Evolutionary conservation across 2,113 vertebrate species (phyloP), one percentile per base, ranked within the genome.

Genomic region (Campylorhamphus procurvoides): DNA sequence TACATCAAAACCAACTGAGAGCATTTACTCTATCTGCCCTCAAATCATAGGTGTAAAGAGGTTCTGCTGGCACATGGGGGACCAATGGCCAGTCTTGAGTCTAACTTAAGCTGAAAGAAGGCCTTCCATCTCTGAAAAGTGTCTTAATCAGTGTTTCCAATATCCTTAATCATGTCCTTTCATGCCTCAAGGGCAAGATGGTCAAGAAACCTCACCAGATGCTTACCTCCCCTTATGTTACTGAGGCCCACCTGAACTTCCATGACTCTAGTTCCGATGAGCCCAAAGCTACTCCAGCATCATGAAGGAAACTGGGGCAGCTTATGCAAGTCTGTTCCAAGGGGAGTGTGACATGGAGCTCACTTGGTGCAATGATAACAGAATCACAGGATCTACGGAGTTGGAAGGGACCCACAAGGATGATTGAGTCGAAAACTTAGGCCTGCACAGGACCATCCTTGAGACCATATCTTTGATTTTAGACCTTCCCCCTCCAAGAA

Each of bases 41-140:
- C 78, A 81, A 89, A 50, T 5, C 1, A 0, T 2, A 39, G 18
- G 5, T 27, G 20, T 56, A 56, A 88, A 82, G 44, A 31, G 0
- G 1, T 46, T 84, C 27, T 78, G 12, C 40, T 52, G 39, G 20
- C 8, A 49, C 0, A 0, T 7, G 37, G 16, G 15, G 6, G 4
- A 50, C 12, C 24, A 83, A 2, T 8, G 6, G 9, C 12, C 64
- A n/a, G 13, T 37, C 37, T 31, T 60, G 24, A 77, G 35, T 20
- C 33, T 60, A 67, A 59, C 39, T 66, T 33, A 47, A 78, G 59
- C 7, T 22, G 28, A 67, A 86, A 76, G 23, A 29, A 75, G 6
- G 35, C 14, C 17, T 67, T 74, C 20, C 3, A 16, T 27, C 44
- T 72, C 50, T 64, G 47, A 37, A 81, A 66, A 44, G 10, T 19